Conservation (phyloP, 2,888 invertebrate species). For the Sarcophaga carnaria region DNA sequence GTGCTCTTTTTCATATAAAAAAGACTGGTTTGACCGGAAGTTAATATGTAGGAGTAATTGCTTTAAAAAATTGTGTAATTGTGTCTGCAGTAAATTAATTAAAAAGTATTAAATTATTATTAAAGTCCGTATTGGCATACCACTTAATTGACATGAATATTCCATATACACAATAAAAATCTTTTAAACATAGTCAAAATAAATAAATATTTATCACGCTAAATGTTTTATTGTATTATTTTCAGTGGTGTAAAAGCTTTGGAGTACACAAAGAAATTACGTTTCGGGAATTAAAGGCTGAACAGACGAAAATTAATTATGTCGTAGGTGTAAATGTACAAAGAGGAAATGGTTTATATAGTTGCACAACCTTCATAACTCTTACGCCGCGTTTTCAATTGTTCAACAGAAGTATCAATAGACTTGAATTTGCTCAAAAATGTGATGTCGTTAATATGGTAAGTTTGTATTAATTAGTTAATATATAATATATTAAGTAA, state of each 20-base stretch:
- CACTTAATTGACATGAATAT: too few species aligned
- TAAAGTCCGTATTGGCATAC: too few species aligned
- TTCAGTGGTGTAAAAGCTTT: conserved; percentile 93
- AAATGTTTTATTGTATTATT: conserved; percentile 34
- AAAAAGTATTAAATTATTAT: too few species aligned
- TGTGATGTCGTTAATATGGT: conserved; percentile 90
- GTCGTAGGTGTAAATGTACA: conserved; percentile 94
- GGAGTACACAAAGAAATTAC: conserved; percentile 91
- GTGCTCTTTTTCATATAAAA: too few species aligned
- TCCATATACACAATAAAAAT: too few species aligned
- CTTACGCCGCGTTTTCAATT: conserved; percentile 96
- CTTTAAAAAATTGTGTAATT: too few species aligned
- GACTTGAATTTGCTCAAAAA: conserved; percentile 94
- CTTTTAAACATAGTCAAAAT: too few species aligned
- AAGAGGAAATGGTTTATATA: conserved; percentile 93
- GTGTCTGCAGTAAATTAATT: too few species aligned
- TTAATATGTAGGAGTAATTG: too few species aligned
- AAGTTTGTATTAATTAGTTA: conserved; percentile 75
- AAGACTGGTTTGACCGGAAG: too few species aligned
- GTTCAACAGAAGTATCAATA: conserved; percentile 91
- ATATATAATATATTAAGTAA: too few species aligned
- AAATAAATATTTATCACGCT: too few species aligned
- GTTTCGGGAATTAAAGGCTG: conserved; percentile 84
- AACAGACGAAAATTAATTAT: conserved; percentile 81
- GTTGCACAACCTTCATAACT: conserved; percentile 95